These are phyloP conservation scores for Anseranas semipalmata DNA, from an alignment of 2,113 vertebrate genomes.

Conservation along the genomic window DNA sequence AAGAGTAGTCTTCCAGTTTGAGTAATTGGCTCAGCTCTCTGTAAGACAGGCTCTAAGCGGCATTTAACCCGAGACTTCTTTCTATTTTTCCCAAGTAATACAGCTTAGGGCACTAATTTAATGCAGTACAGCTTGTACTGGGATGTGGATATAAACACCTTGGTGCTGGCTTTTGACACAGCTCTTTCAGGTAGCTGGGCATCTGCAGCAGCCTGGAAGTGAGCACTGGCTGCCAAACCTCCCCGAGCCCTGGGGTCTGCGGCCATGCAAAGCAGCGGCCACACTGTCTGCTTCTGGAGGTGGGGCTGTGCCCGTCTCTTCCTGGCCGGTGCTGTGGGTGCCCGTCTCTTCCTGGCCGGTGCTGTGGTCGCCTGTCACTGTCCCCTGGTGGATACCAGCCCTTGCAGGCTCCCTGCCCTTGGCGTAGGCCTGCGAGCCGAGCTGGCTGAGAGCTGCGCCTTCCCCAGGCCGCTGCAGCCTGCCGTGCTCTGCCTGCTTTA, in stretches of 20 bases:
- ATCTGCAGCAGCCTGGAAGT: neutral
- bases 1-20: neutral
- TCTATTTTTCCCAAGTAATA: neutral
- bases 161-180: neutral
- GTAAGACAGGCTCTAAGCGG: neutral
- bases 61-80: neutral
- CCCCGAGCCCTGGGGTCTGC: rapidly evolving
- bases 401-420: rapidly evolving
- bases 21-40: neutral
- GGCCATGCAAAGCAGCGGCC: rapidly evolving
- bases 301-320: neutral
- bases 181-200: neutral
- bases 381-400: rapidly evolving
- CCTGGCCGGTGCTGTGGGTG: rapidly evolving
- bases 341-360: too few species aligned
- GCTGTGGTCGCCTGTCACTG: neutral
- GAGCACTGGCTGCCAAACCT: neutral
- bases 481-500: rapidly evolving
- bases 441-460: neutral
- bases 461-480: neutral
- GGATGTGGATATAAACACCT: neutral
- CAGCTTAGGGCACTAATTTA: neutral
- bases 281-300: neutral
- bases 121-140: neutral
- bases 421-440: neutral